A percentile compares a stretch with the other conserved stretches of the same genome.
These are phyloP conservation scores for Hemiscyllium ocellatum DNA, from an alignment of 2,113 vertebrate species.

Conservation along the genomic window DNA sequence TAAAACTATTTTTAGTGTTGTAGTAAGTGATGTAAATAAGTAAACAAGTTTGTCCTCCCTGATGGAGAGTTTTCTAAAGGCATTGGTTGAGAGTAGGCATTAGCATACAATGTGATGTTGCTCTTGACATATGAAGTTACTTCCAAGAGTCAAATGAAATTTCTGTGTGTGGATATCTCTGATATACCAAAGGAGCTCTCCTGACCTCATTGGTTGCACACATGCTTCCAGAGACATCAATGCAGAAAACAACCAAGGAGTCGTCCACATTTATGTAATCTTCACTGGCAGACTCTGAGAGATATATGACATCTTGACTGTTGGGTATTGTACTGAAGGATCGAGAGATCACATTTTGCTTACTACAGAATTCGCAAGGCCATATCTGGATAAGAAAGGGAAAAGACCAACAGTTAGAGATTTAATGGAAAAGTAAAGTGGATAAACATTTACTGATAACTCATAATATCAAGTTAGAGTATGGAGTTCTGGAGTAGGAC, in stretches of 20 bases:
- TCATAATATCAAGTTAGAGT: not conserved
- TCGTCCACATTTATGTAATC: slow-evolving; percentile 63
- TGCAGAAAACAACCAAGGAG: slow-evolving; percentile 60
- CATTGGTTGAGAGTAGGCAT: not conserved
- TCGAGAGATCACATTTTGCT: slow-evolving; percentile 43
- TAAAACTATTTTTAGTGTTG: not conserved
- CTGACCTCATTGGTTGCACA: slow-evolving; percentile 50
- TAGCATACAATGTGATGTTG: not conserved
- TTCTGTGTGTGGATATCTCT: not conserved
- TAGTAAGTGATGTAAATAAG: not conserved
- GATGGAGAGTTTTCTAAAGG: not conserved
- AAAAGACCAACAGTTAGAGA: not conserved
- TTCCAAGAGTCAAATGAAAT: not conserved
- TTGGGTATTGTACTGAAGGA: slow-evolving; percentile 40
- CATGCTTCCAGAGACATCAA: slow-evolving; percentile 66
- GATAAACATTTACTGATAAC: not conserved
- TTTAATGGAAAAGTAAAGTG: not conserved
- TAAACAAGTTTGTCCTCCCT: not conserved
- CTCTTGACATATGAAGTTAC: not conserved
- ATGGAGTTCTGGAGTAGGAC: not conserved
- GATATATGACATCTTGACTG: slow-evolving; percentile 52
- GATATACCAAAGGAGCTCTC: not conserved
- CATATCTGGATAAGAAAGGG: slow-evolving; percentile 49
- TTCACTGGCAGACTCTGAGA: slow-evolving; percentile 43
- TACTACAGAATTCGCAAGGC: slow-evolving; percentile 59